Evolutionary conservation across 2,113 vertebrate species (phyloP).

Genomic region (Pteropus alecto): DNA sequence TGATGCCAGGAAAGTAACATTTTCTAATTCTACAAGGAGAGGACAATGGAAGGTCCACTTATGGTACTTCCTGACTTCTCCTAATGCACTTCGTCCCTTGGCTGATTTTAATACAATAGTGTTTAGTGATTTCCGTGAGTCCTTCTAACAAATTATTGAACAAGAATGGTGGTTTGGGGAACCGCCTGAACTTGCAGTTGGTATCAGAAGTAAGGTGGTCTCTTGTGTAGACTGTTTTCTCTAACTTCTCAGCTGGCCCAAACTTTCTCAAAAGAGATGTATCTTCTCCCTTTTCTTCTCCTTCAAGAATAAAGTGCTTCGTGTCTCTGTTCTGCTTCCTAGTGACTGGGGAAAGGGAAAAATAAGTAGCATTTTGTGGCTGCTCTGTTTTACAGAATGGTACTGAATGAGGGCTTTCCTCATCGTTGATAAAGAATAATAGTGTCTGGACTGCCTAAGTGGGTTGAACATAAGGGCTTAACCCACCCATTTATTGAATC

Average conservation of each 20-base stretch:
- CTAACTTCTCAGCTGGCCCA: neutral
- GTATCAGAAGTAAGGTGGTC: neutral
- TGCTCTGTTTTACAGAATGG: neutral
- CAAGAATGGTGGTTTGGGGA: neutral
- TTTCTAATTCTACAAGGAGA: neutral
- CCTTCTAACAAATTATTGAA: neutral
- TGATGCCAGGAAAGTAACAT: neutral
- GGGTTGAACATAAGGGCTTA: slow-evolving; percentile 11
- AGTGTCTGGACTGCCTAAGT: neutral
- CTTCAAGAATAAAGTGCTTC: neutral
- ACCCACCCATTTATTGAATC: slow-evolving; percentile 15
- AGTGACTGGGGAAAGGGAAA: neutral
- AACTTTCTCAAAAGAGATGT: neutral
- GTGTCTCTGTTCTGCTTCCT: neutral
- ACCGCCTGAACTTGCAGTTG: neutral
- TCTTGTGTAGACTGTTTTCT: neutral
- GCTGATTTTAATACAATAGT: neutral
- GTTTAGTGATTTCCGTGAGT: neutral
- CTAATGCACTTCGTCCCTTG: neutral
- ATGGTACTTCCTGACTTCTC: neutral
- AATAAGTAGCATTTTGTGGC: neutral
- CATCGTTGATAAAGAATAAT: neutral
- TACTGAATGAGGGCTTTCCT: neutral
- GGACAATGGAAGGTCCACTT: neutral
- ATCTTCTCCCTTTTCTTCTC: neutral